A percentile compares a stretch with the other conserved stretches of the same genome.
phyloP scores from a whole-genome alignment of 2,888 invertebrate genomes.

The Trissolcus brochymenae region DNA sequence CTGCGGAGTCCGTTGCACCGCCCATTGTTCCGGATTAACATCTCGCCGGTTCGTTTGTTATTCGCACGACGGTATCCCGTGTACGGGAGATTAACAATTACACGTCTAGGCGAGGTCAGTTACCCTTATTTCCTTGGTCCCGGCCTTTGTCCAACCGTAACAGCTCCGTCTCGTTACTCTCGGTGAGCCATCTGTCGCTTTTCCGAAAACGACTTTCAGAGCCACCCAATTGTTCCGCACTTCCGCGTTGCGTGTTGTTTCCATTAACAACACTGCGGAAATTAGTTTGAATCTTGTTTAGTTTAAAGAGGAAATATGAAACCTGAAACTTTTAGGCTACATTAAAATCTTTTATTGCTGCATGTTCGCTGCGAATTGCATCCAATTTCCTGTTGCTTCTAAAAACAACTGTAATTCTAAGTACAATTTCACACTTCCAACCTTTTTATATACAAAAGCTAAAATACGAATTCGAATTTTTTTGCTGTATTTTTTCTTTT shows the following conservation, averaged over 20 bases:
- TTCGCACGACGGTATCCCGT: conserved; percentile 27
- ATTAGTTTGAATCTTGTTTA: conserved; percentile 9
- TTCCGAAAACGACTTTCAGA: conserved; percentile 18
- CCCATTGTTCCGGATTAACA: conserved; percentile 37
- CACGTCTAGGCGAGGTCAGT: conserved; percentile 36
- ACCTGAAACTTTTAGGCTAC: background rate
- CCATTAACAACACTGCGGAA: conserved; percentile 7
- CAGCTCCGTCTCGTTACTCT: conserved; percentile 12
- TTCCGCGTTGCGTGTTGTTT: conserved; percentile 10
- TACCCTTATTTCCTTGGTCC: conserved; percentile 20
- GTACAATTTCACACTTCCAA: no score
- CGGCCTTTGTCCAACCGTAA: conserved; percentile 23
- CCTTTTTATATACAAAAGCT: no score
- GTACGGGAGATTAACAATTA: conserved; percentile 37
- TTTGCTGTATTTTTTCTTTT: no score
- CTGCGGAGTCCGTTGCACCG: conserved; percentile 16
- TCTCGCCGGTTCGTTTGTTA: conserved; percentile 34
- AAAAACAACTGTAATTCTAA: no score
- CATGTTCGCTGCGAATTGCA: no score
- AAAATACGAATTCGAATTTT: no score
- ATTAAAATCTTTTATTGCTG: no score
- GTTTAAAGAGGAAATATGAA: conserved; percentile 12
- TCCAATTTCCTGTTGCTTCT: no score
- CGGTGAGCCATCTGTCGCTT: conserved; percentile 19
- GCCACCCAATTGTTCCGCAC: conserved; percentile 14